Evolutionary conservation across 2,113 vertebrate genomes (phyloP).

Genomic region (Semnornis frantzii): DNA sequence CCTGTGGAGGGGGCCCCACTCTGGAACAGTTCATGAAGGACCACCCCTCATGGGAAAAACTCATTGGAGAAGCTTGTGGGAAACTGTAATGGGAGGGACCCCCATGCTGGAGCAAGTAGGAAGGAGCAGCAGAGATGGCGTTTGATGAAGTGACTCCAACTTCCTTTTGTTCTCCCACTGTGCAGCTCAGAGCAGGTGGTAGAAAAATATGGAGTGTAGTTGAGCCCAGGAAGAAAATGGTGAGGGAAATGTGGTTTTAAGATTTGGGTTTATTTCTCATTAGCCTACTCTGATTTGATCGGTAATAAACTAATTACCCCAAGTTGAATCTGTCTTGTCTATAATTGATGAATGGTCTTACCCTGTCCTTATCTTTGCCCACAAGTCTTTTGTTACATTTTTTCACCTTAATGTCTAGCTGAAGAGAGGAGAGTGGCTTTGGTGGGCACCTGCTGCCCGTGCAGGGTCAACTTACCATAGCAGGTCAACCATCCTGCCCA

Average conservation of each 20-base stretch:
- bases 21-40: neutral
- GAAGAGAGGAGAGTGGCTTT: neutral
- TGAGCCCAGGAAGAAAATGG: neutral
- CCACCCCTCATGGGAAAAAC: neutral
- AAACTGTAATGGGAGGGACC: no score
- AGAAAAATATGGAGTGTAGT: neutral
- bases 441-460: neutral
- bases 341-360: neutral
- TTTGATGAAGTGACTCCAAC: neutral
- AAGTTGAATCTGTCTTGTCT: neutral
- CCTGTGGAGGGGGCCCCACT: neutral
- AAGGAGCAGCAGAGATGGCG: neutral
- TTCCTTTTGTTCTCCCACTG: neutral
- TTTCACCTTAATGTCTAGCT: neutral
- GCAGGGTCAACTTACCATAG: accelerated
- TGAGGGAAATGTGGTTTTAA: neutral
- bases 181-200: neutral
- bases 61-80: neutral
- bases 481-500: neutral
- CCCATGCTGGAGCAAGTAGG: neutral
- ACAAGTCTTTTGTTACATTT: neutral
- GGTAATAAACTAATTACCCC: neutral
- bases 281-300: neutral
- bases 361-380: no score
- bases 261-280: neutral